Evolutionary conservation across 2,797 vertebrate genomes (phyloP).

Genomic region (Pantherophis alleghaniensis): DNA sequence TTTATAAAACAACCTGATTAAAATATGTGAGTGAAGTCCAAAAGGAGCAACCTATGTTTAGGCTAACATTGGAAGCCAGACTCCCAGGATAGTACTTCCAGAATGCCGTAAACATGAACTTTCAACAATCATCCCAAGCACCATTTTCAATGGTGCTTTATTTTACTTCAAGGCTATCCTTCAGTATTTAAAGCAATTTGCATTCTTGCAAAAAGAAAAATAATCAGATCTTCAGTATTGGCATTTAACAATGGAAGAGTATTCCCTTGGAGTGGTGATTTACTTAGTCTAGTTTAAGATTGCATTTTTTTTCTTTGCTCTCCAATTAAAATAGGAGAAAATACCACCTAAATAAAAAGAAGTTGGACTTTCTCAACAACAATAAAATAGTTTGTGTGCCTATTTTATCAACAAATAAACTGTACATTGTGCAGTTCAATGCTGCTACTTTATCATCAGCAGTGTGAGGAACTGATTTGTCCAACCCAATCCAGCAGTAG

Average conservation of each 20-base stretch:
- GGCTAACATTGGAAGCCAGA: background rate
- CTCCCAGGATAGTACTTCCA: background rate
- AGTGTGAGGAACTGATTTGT: background rate
- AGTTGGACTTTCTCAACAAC: background rate
- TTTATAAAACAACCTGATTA: background rate
- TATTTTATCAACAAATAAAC: constrained; percentile 1
- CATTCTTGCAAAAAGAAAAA: background rate
- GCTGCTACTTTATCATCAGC: background rate
- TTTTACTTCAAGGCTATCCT: background rate
- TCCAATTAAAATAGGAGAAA: background rate
- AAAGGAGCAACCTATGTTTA: background rate
- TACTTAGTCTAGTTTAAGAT: background rate
- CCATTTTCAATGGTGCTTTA: background rate
- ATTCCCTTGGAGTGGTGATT: background rate
- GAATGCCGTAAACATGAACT: background rate
- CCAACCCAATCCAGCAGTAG: background rate
- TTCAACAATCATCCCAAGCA: background rate
- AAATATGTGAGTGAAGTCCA: background rate
- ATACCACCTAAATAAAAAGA: background rate
- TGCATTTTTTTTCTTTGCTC: background rate
- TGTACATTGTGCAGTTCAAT: background rate
- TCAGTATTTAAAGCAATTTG: background rate
- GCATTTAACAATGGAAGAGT: background rate
- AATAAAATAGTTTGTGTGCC: background rate
- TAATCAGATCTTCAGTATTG: background rate